Percentiles rank a stretch among this genome's conserved stretches.
Evolutionary conservation across 2,888 invertebrate genomes (phyloP).

Genomic region (Aethes cnicana): DNA sequence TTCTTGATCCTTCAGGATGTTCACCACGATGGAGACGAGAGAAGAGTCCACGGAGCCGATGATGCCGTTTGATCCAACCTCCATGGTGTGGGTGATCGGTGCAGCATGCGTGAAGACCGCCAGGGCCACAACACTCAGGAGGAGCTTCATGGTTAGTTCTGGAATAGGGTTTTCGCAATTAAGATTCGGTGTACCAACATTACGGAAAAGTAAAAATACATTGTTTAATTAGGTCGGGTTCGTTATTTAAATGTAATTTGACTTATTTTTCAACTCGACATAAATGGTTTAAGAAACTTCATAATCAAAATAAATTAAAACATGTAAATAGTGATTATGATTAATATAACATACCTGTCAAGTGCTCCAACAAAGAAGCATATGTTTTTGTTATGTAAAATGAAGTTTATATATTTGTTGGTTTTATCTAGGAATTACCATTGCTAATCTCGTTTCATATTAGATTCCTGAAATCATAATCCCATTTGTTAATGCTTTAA

Average conservation of each 20-base stretch:
- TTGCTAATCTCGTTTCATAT: no score
- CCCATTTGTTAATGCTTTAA: no score
- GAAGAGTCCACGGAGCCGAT: conserved; percentile 12
- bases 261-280: no score
- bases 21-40: conserved; percentile 22
- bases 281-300: no score
- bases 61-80: conserved; percentile 16
- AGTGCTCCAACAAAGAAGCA: conserved; percentile 21
- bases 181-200: no score
- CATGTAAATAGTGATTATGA: neutral
- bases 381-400: conserved; percentile 1
- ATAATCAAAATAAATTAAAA: neutral
- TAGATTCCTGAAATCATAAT: no score
- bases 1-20: conserved; percentile 36
- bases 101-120: conserved; percentile 16
- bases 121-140: conserved; percentile 25
- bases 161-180: no score
- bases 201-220: no score
- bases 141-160: conserved; percentile 24
- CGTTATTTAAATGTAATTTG: no score
- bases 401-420: conserved; percentile 17
- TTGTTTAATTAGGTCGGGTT: no score
- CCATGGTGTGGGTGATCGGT: conserved; percentile 13
- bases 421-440: no score
- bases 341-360: conserved; percentile 15